Percentiles rank a stretch among this genome's conserved stretches.
Conservation (phyloP, 2,113 vertebrate genomes). For the Muntiacus muntjak region DNA sequence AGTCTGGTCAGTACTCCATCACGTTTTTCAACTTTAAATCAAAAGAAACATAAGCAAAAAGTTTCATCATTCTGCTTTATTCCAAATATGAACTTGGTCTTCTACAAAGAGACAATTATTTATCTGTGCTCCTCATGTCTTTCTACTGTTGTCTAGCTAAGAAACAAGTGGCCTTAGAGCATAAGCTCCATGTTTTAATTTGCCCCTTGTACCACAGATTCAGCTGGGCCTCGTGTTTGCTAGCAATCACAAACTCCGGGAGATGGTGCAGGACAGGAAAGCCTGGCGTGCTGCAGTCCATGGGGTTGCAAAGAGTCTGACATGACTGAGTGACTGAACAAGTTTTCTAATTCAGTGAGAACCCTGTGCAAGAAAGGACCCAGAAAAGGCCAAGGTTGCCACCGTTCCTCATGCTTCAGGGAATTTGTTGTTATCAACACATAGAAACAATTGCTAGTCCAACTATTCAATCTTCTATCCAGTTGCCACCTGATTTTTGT, state of each 20-base stretch:
- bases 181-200: not conserved
- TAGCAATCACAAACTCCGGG: not conserved
- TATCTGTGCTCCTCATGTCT: not conserved
- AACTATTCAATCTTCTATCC: not conserved
- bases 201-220: not conserved
- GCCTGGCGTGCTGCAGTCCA: not conserved
- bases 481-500: not conserved
- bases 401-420: not conserved
- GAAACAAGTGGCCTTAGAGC: not conserved
- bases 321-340: not conserved
- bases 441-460: not conserved
- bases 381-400: not conserved
- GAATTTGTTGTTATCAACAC: not conserved
- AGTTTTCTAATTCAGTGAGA: not conserved
- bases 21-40: not conserved
- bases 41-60: not conserved
- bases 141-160: not conserved
- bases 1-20: not conserved
- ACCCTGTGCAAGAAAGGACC: not conserved
- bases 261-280: not conserved
- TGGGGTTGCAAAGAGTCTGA: not conserved
- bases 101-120: not conserved
- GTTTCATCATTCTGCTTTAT: not conserved
- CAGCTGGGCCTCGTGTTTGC: not conserved
- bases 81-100: not conserved